Base-by-base conservation (phyloP, 2,888 invertebrate species). In the Phorcus lineatus region DNA sequence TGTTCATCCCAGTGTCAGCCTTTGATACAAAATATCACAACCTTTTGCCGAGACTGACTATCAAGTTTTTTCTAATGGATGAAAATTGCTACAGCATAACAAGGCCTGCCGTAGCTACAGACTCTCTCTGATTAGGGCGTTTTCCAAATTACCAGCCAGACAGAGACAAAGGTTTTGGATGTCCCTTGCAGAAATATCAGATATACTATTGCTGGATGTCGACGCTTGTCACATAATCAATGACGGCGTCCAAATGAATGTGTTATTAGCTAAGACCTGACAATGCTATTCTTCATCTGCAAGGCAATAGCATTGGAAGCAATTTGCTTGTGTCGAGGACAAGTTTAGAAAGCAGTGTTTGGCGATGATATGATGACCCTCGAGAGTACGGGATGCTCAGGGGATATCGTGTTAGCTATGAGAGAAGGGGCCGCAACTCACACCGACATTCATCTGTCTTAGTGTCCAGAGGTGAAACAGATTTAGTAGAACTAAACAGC, bases 211-310 rank as follows among this genome's bases (percentile, higher is more conserved):
- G 36, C 70, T 31, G 16, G 3, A 70, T 40, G 36, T 36, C 31
- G n/a, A 70, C 31, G 17, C 31, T 19, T 70, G 70, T 70, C 70
- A 70, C 40, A 36, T 31, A 70, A 70, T 70, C 70, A 70, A 70
- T 70, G 28, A 19, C 31, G 36, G n/a, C 70, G 36, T 70, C 31
- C 70, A 70, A 70, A 70, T 70, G 31, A 70, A 70, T 70, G 70
- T 70, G 70, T 70, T 70, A 70, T 70, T 70, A 70, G 70, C 36
- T 70, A 70, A 31, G 70, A 17, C 40, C 70, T 40, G 70, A 70
- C 70, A 70, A 19, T n/a, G 31, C 31, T 19, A 70, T 70, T 70
- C 70, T 70, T 70, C 70, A 70, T 70, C 36, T 70, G 70, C 70
- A 70, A 70, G 70, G 31, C 19, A 36, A 70, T 28, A 70, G 31